A percentile compares a stretch with the other conserved stretches of the same genome.
phyloP scores from a whole-genome alignment of 2,888 invertebrate species.

The Pomacea canaliculata region DNA sequence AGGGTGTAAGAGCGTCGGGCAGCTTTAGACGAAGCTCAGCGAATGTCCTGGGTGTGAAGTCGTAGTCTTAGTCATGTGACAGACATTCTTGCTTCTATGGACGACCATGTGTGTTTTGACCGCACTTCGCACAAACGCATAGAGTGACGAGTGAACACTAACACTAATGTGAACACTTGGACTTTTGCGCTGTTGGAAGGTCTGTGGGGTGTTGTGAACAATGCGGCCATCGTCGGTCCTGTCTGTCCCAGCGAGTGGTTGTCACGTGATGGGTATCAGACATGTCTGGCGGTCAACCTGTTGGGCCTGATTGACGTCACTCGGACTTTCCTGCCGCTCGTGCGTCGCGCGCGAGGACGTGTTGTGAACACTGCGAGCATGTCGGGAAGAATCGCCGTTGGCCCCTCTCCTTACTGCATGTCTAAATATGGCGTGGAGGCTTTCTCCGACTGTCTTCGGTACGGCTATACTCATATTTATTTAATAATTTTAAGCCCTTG shows the following conservation, averaged over 20 bases:
- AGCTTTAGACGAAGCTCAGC: no score
- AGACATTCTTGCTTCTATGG: no score
- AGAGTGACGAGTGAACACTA: no score
- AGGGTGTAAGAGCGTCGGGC: no score
- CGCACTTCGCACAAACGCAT: no score
- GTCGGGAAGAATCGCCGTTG: constrained; percentile 42
- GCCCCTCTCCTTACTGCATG: constrained; percentile 46
- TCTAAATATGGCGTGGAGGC: constrained; percentile 59
- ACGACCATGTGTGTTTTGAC: no score
- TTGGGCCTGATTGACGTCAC: constrained; percentile 64
- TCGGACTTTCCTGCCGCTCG: constrained; percentile 49
- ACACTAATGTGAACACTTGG: no score
- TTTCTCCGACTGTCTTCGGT: constrained; percentile 57
- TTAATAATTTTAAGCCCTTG: no score
- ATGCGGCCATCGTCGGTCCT: constrained; percentile 52
- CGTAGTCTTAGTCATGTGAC: no score
- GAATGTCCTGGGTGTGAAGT: no score
- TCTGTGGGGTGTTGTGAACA: constrained; percentile 62
- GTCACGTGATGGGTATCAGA: constrained; percentile 59
- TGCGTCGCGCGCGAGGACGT: constrained; percentile 50
- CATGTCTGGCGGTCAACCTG: constrained; percentile 57
- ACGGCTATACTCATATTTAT: neutral
- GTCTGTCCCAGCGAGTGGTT: constrained; percentile 64
- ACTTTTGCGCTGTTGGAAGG: constrained; percentile 33
- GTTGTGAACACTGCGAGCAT: constrained; percentile 57